phyloP scores from a whole-genome alignment of 2,113 vertebrate genomes.

The Silurus glanis region DNA sequence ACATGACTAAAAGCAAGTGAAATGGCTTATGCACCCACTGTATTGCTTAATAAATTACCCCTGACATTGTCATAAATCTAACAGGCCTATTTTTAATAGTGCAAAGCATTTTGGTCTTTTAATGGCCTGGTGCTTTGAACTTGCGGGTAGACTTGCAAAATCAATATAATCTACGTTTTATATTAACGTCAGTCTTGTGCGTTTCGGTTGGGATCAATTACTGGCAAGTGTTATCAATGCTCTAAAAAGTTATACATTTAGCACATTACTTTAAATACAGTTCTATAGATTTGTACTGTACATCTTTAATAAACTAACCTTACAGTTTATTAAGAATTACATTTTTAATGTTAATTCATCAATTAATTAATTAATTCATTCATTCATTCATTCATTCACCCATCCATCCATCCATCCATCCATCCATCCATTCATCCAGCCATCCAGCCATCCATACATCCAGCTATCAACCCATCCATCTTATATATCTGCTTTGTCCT shows the following conservation, averaged over 20 bases:
- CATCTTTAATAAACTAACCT: neutral
- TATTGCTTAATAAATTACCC: neutral
- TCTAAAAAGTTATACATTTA: neutral
- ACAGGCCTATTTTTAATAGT: neutral
- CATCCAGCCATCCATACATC: neutral
- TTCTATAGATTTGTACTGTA: neutral
- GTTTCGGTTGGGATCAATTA: neutral
- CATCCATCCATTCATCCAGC: neutral
- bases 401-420: neutral
- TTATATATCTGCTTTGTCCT: neutral
- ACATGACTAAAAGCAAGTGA: conserved; percentile 2
- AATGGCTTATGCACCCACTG: neutral
- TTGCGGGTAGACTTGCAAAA: neutral
- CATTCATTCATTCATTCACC: neutral
- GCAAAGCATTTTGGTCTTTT: neutral
- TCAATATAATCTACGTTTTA: neutral
- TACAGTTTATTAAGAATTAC: neutral
- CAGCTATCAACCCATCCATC: no score
- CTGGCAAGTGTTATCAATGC: neutral
- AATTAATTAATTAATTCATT: neutral
- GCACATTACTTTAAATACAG: neutral
- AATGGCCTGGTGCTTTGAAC: neutral
- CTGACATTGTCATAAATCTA: neutral
- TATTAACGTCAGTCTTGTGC: neutral
- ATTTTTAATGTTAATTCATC: no score